These are phyloP conservation scores for Drosophila kanekoi DNA, from an alignment of 2,888 invertebrate species.

Conservation along the genomic window DNA sequence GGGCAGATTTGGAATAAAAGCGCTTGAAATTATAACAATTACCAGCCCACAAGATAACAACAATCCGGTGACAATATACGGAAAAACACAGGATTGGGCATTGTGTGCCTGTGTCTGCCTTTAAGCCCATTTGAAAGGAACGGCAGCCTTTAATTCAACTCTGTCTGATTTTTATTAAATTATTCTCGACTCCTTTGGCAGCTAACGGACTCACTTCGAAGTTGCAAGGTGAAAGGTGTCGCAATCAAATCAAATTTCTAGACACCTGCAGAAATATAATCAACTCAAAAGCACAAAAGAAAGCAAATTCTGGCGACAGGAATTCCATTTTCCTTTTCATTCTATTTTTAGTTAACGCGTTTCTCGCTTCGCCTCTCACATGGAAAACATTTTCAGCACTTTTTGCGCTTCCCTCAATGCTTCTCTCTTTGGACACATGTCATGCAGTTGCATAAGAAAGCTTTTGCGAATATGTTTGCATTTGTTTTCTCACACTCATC, in stretches of 20 bases:
- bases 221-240: neutral
- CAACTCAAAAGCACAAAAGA: conserved; percentile 12
- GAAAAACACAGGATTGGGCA: too few species aligned
- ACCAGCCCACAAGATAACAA: conserved; percentile 36
- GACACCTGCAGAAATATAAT: conserved; percentile 11
- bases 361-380: conserved; percentile 1
- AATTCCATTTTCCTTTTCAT: neutral
- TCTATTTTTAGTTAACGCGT: neutral
- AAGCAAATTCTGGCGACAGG: conserved; percentile 5
- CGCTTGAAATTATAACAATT: conserved; percentile 66
- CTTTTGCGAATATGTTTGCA: conserved; percentile 7
- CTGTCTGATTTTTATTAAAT: neutral
- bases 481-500: conserved; percentile 5
- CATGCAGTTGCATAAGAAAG: conserved; percentile 29
- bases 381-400: conserved; percentile 14
- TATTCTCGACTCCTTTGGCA: neutral
- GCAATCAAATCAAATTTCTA: conserved; percentile 22
- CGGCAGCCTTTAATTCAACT: neutral
- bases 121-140: neutral
- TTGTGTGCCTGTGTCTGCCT: too few species aligned
- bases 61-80: conserved; percentile 1
- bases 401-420: conserved; percentile 2
- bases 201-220: neutral
- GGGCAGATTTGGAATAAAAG: conserved; percentile 30
- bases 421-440: conserved; percentile 5